A percentile compares a stretch with the other conserved stretches of the same genome.
phyloP scores from a whole-genome alignment of 2,888 invertebrate genomes.

The Leptodirus hochenwartii region DNA sequence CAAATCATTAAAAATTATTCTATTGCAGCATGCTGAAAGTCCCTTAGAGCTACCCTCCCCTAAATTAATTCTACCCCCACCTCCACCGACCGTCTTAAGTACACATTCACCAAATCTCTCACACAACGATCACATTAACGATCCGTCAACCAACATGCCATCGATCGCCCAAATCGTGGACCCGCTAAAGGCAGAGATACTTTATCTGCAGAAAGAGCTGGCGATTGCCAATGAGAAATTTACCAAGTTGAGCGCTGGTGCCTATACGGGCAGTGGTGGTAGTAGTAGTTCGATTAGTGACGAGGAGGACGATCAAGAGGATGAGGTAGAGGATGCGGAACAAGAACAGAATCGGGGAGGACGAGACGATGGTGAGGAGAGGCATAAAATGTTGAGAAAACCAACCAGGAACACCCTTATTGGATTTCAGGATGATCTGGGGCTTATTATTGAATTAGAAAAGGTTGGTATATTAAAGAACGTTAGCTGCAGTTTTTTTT shows the following conservation, averaged over 20 bases:
- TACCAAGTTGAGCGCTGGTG: no score
- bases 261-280: constrained; percentile 15
- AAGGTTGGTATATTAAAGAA: no score
- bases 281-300: no score
- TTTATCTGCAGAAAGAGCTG: constrained; percentile 23
- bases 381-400: no score
- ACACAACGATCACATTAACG: constrained; percentile 5
- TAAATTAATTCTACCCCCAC: constrained; percentile 23
- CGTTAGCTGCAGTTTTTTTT: no score
- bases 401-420: no score
- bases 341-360: constrained; percentile 16
- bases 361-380: constrained; percentile 15
- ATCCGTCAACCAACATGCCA: constrained; percentile 18
- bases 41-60: constrained; percentile 27
- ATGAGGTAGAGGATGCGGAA: no score
- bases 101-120: no score
- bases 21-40: constrained; percentile 24
- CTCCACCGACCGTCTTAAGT: constrained; percentile 16
- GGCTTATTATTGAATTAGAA: no score
- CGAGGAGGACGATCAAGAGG: no score
- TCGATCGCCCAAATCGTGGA: constrained; percentile 24
- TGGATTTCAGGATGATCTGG: no score
- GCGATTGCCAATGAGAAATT: constrained; percentile 24
- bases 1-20: constrained; percentile 4
- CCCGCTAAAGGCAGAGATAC: constrained; percentile 24